Evolutionary conservation across 2,888 invertebrate genomes (phyloP).

Genomic region (Aleiodes leptofemur): DNA sequence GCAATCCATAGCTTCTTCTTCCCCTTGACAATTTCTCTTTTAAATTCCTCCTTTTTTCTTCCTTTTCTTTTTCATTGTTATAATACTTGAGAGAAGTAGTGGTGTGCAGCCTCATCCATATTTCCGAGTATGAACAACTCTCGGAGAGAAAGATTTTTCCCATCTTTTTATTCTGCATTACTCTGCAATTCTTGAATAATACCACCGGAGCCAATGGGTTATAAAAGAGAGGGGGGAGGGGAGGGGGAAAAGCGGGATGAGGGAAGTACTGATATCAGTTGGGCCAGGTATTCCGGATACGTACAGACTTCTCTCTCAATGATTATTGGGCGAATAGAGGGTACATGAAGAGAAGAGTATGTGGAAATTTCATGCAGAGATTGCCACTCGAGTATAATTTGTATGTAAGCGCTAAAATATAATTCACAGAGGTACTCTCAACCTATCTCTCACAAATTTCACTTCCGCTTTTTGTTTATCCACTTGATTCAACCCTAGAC

Average conservation of each 20-base stretch:
- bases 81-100: slow-evolving; percentile 8
- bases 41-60: not conserved
- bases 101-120: slow-evolving; percentile 17
- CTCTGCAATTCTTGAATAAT: slow-evolving; percentile 34
- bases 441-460: slow-evolving; percentile 20
- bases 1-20: slow-evolving; percentile 30
- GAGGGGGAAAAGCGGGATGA: no score
- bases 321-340: slow-evolving; percentile 10
- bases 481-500: not conserved
- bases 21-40: slow-evolving; percentile 20
- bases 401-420: slow-evolving; percentile 48
- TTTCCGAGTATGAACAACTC: slow-evolving; percentile 6
- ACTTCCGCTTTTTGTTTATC: slow-evolving; percentile 6
- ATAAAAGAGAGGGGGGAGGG: no score
- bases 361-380: slow-evolving; percentile 44
- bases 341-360: slow-evolving; percentile 4
- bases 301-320: slow-evolving; percentile 8
- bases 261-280: no score
- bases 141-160: slow-evolving; percentile 7
- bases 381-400: slow-evolving; percentile 32
- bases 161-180: slow-evolving; percentile 16
- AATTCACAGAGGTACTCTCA: slow-evolving; percentile 48
- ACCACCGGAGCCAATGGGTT: slow-evolving; percentile 17
- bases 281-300: slow-evolving; percentile 13
- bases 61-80: not conserved